Evolutionary conservation across 2,888 invertebrate genomes (phyloP).

Genomic region (Lasioglossum lativentre): DNA sequence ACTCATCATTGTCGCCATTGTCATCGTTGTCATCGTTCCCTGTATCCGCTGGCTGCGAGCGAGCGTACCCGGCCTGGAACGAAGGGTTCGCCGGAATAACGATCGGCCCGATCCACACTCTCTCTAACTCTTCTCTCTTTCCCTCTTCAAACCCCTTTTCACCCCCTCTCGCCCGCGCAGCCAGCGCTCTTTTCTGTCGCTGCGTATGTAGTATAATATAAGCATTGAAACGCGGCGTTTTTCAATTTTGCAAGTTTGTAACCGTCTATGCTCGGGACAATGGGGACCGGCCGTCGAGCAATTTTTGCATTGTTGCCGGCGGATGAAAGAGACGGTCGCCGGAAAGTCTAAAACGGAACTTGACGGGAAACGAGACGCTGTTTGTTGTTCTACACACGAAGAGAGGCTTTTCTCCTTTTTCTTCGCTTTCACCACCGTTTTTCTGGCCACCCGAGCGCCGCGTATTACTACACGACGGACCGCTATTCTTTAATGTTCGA

Average conservation of each 20-base stretch:
- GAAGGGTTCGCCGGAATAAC: conserved; percentile 67
- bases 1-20: conserved; percentile 74
- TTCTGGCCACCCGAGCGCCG: not conserved
- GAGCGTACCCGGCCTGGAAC: conserved; percentile 32
- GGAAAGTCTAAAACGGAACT: conserved; percentile 37
- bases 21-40: conserved; percentile 69
- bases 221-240: conserved; percentile 58
- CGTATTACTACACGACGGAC: not conserved
- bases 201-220: conserved; percentile 50
- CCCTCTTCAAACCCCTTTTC: not conserved
- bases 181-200: not conserved
- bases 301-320: conserved; percentile 50
- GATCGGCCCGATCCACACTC: conserved; percentile 44
- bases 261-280: conserved; percentile 49
- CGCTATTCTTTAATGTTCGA: not conserved
- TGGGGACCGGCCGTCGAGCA: conserved; percentile 42
- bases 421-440: not conserved
- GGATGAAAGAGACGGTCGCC: conserved; percentile 41
- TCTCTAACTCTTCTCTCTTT: not conserved
- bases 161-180: not conserved
- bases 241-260: conserved; percentile 61
- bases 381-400: not conserved
- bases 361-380: conserved; percentile 35
- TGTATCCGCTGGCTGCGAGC: conserved; percentile 40
- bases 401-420: not conserved